Evolutionary conservation across 1,140 invertebrate genomes (phyloP), one percentile per base, ranked within the genome.

Genomic region (Penaeus vannamei): DNA sequence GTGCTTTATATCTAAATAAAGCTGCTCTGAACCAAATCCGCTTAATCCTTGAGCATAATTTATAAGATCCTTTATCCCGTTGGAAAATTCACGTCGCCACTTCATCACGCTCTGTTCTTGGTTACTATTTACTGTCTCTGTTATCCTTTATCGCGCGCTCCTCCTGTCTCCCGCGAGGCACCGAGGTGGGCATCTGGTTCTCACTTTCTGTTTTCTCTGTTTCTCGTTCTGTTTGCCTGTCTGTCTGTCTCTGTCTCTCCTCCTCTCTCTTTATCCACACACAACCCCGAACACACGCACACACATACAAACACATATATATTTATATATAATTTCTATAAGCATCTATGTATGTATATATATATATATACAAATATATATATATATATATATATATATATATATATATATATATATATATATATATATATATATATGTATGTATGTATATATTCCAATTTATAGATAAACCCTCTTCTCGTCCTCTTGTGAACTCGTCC

Each of bases 381-480:
- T 72, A 32, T 7, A 17, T n/a, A 72, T 26, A 69, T 26, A 72
- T 26, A 72, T 72, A 23, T 72, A 26, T 72, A n/a, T 8, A n/a
- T 72, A 72, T 72, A 23, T 26, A 26, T 72, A 72, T 26, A 72
- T 8, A 72, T 26, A 84, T 66, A 84, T 36, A 84, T 66, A 84
- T 36, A 84, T 66, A 84, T 23, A 84, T 66, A 84, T 36, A 84
- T 66, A 84, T 62, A 84, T 84, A 84, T 62, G 66, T 84, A 84
- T 62, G 66, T 36, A 84, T 84, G 64, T 64, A 84, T 29, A 84
- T 64, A 84, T 62, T 61, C 60, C 66, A 26, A 84, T 84, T 61
- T 62, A 84, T 84, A 84, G 22, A 84, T 29, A 84, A 4, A 84
- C 32, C 66, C 23, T 32, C 32, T 72, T 72, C 32, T 72, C 22